These are phyloP conservation scores for Neotoma lepida DNA, from an alignment of 2,113 vertebrate species.

Conservation along the genomic window DNA sequence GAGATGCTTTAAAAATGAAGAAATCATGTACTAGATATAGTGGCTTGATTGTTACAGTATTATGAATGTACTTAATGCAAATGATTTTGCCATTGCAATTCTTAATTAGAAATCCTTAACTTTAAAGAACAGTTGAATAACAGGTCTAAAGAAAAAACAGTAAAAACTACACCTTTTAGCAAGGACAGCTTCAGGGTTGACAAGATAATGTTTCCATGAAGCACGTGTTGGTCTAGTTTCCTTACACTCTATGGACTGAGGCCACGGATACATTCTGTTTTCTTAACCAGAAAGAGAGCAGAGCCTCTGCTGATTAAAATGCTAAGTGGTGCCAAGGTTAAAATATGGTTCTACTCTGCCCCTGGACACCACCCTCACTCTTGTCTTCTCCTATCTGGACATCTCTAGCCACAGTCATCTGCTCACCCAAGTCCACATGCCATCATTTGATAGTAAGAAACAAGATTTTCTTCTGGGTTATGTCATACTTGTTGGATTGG, in stretches of 20 bases:
- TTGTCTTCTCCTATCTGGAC: neutral
- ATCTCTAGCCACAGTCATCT: neutral
- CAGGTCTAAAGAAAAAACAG: neutral
- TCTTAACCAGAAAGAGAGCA: slow-evolving; percentile 43
- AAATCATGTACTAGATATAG: slow-evolving; percentile 28
- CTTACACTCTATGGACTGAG: neutral
- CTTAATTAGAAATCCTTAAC: slow-evolving; percentile 14
- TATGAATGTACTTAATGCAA: neutral
- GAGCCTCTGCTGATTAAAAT: slow-evolving; percentile 18
- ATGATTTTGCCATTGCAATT: neutral
- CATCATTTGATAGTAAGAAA: neutral
- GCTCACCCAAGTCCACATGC: slow-evolving; percentile 5
- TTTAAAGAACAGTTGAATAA: slow-evolving; percentile 16
- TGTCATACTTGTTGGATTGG: slow-evolving; percentile 19
- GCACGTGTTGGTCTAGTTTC: neutral
- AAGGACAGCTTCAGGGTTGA: neutral
- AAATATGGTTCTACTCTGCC: slow-evolving; percentile 35
- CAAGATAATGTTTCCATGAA: neutral
- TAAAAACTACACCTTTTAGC: neutral
- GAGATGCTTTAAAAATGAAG: neutral
- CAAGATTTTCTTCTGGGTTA: slow-evolving; percentile 50
- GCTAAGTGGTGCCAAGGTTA: slow-evolving; percentile 44
- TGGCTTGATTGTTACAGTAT: neutral
- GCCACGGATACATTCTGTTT: neutral
- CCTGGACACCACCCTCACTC: neutral